Evolutionary conservation across 2,888 invertebrate genomes (phyloP).

Genomic region (Euplexia lucipara): DNA sequence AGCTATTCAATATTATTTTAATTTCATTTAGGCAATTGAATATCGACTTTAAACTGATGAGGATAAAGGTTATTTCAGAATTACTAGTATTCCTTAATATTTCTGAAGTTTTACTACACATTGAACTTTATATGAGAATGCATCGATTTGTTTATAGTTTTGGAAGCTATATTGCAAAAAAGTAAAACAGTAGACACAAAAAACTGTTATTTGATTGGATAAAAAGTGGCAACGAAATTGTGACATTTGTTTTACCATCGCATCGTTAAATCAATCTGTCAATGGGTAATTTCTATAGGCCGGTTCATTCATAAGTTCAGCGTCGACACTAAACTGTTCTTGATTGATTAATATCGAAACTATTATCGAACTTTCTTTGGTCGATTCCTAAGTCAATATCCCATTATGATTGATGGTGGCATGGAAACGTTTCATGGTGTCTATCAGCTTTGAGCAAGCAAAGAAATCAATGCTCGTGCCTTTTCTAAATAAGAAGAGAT

Average conservation of each 20-base stretch:
- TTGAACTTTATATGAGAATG: too few relatives aligned
- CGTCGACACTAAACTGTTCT: conserved; percentile 3
- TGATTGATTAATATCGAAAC: conserved; percentile 42
- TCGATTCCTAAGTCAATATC: conserved; percentile 41
- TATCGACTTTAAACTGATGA: too few relatives aligned
- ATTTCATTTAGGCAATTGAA: too few relatives aligned
- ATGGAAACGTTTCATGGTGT: neutral
- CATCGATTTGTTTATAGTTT: too few relatives aligned
- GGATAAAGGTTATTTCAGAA: too few relatives aligned
- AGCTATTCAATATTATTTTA: neutral
- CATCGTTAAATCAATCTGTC: neutral
- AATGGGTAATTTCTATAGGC: conserved; percentile 2
- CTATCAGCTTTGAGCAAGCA: too few relatives aligned
- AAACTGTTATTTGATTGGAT: conserved; percentile 26
- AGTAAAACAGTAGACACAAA: conserved; percentile 17
- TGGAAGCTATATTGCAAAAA: neutral
- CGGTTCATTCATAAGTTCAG: neutral
- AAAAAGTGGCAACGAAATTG: conserved; percentile 12
- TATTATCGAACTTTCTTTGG: conserved; percentile 27
- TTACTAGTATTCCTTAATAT: too few relatives aligned
- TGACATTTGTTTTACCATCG: neutral
- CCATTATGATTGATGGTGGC: conserved; percentile 29
- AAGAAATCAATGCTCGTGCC: too few relatives aligned
- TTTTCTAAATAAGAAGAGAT: too few relatives aligned
- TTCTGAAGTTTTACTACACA: too few relatives aligned